A percentile compares a stretch with the other conserved stretches of the same genome.
Evolutionary conservation across 1,140 invertebrate genomes (phyloP).

Genomic region (Thalassaphorura encarpata): DNA sequence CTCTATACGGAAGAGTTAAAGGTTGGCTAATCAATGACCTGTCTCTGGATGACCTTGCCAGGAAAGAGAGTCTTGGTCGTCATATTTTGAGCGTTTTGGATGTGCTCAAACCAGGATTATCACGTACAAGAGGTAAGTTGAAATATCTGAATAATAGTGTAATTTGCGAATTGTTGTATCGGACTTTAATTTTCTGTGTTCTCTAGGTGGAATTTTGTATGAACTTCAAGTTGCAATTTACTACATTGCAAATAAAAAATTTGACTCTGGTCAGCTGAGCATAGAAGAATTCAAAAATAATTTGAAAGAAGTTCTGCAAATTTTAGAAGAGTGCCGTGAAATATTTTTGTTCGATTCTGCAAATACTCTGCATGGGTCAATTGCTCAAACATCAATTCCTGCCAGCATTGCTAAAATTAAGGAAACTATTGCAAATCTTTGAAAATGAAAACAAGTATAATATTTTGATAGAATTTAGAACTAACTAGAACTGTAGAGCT

Average conservation of each 20-base stretch:
- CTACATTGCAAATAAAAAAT: slow-evolving; percentile 51
- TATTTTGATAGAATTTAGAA: not conserved
- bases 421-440: slow-evolving; percentile 1
- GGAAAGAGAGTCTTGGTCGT: slow-evolving; percentile 61
- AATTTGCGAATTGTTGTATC: not conserved
- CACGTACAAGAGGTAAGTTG: slow-evolving; percentile 54
- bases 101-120: slow-evolving; percentile 61
- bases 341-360: slow-evolving; percentile 57
- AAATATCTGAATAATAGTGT: not conserved
- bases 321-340: slow-evolving; percentile 47
- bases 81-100: slow-evolving; percentile 56
- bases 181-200: slow-evolving; percentile 24
- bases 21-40: slow-evolving; percentile 60
- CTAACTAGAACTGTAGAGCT: not conserved
- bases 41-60: slow-evolving; percentile 56
- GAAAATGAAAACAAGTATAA: not conserved
- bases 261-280: slow-evolving; percentile 47
- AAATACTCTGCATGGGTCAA: slow-evolving; percentile 55
- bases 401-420: slow-evolving; percentile 11
- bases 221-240: slow-evolving; percentile 58
- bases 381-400: slow-evolving; percentile 40
- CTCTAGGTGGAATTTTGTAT: slow-evolving; percentile 58
- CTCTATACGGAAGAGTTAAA: slow-evolving; percentile 61
- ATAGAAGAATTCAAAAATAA: slow-evolving; percentile 50
- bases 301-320: slow-evolving; percentile 50